Percentiles rank a stretch among this genome's conserved stretches.
phyloP scores from a whole-genome alignment of 2,113 vertebrate species.

The Dipodomys ordii region DNA sequence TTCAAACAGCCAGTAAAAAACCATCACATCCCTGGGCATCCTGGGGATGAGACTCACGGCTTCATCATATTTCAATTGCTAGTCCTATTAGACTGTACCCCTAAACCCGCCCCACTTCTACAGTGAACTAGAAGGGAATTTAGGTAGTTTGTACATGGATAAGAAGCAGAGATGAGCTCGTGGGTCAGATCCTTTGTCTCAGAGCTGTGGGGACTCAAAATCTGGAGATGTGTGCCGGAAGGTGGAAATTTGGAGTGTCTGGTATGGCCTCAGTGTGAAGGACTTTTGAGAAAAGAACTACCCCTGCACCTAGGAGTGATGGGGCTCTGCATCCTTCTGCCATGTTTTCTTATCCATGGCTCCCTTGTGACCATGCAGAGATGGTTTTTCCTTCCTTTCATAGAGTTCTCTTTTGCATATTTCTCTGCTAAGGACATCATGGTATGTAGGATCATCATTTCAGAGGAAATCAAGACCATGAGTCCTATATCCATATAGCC shows the following conservation, averaged over 20 bases:
- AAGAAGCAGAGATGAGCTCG: background rate
- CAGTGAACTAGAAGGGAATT: background rate
- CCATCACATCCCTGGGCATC: too few relatives aligned
- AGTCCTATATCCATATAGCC: background rate
- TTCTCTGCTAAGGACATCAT: background rate
- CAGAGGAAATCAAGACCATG: background rate
- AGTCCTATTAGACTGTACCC: background rate
- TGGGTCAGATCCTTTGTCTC: background rate
- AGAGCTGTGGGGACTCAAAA: background rate
- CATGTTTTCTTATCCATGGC: background rate
- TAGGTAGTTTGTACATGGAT: background rate
- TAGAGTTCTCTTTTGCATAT: background rate
- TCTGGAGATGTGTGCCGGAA: background rate
- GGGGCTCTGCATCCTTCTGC: rapidly evolving
- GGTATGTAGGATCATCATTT: background rate
- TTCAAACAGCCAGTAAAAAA: background rate
- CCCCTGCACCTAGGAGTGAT: background rate
- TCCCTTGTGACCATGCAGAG: background rate
- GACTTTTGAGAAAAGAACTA: background rate
- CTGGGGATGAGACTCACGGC: too few relatives aligned
- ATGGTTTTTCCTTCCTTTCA: background rate
- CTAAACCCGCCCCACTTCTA: background rate
- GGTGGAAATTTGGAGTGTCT: background rate
- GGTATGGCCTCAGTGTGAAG: background rate
- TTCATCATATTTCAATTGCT: background rate